These are phyloP conservation scores for Melitaea athalia DNA, from an alignment of 2,888 invertebrate genomes.

Conservation along the genomic window DNA sequence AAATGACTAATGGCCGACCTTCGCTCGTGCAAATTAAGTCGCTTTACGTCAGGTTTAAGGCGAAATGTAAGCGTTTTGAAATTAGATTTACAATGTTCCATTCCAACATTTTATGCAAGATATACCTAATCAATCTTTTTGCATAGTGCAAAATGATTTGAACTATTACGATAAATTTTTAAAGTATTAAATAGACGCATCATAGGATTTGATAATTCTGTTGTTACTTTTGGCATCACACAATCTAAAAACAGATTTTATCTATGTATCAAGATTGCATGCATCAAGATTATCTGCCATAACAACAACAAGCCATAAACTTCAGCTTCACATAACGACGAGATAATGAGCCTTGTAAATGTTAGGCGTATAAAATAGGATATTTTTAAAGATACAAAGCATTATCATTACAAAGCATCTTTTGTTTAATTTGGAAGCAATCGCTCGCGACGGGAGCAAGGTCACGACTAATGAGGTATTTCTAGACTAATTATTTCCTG, in stretches of 20 bases:
- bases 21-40: conserved; percentile 3
- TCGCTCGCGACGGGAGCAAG: conserved; percentile 10
- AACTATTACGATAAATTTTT: too few relatives aligned
- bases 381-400: background rate
- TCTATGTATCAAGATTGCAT: too few relatives aligned
- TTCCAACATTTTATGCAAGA: background rate
- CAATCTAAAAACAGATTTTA: too few relatives aligned
- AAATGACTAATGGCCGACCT: conserved; percentile 18
- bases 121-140: too few relatives aligned
- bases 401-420: background rate
- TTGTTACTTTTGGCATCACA: too few relatives aligned
- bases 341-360: background rate
- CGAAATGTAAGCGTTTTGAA: background rate
- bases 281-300: background rate
- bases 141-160: too few relatives aligned
- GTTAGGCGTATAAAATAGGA: background rate
- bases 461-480: conserved; percentile 14
- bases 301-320: background rate
- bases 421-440: conserved; percentile 19
- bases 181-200: too few relatives aligned
- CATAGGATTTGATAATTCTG: too few relatives aligned
- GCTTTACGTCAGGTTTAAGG: background rate
- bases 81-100: too few relatives aligned
- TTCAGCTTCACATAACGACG: background rate
- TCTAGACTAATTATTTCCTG: conserved; percentile 20